Evolutionary conservation across 2,113 vertebrate genomes (phyloP), one percentile per base, ranked within the genome.

Genomic region (Pangasianodon hypophthalmus): DNA sequence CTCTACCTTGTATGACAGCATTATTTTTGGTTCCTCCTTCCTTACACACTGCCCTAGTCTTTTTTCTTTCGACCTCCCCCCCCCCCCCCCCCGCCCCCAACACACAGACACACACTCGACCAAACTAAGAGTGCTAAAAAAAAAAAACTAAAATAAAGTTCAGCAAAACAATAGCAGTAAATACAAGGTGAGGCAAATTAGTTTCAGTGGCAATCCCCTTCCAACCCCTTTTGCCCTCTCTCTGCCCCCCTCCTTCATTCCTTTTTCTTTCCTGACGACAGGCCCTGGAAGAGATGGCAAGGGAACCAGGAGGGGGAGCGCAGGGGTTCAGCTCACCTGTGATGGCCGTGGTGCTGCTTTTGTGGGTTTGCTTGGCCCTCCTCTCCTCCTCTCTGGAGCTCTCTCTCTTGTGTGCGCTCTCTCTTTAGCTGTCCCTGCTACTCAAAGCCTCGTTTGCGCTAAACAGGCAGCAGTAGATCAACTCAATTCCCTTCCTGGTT

Each of bases 401-500:
- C 94, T 94, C 93, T 84, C 91, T 67, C 88, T 84, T 81, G 44
- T 87, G 75, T 86, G 37, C 87, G n/a, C 89, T 50, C 91, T 92
- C 91, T 93, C 93, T 89, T 91, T 95, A 94, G 96, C 95, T 95
- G 96, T 95, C 94, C 88, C 95, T 96, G 95, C 96, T 95, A 94
- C 95, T 96, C 96, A 96, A 95, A 96, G 95, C 95, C 95, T 95
- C 92, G 95, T 97, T 96, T 96, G 96, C 96, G 95, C 96, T 96
- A 96, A 95, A 94, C 95, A 95, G 95, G 95, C 96, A 96, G 95
- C 96, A 96, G 96, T 96, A 96, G 96, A 96, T 95, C 95, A 95
- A 96, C 96, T 96, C 95, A 96, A 95, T 96, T 97, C 96, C 96
- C 96, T 97, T 97, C 96, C 96, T 97, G 96, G 96, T 97, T 97